Conservation (phyloP, 2,797 vertebrate genomes). For the Saxicola maurus region DNA sequence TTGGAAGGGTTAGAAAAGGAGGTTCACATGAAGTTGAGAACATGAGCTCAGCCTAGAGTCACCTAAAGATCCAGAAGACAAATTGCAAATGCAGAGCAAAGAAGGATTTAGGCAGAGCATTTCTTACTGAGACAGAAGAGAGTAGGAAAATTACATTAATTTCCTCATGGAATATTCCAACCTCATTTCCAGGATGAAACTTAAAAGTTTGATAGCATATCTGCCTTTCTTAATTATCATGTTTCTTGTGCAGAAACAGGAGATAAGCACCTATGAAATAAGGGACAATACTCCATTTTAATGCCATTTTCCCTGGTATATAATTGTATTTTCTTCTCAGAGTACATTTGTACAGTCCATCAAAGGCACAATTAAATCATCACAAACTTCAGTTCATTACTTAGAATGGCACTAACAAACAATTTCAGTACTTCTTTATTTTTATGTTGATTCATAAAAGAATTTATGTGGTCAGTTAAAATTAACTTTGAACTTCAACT, state of each 20-base stretch:
- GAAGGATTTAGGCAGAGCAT: not conserved
- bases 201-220: not conserved
- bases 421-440: not conserved
- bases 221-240: not conserved
- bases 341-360: not conserved
- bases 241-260: not conserved
- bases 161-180: constrained; percentile 8
- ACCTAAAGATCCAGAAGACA: constrained; percentile 4
- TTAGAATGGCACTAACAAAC: not conserved
- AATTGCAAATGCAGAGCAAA: not conserved
- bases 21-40: not conserved
- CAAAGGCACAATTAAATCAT: constrained; percentile 12
- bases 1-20: not conserved
- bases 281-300: not conserved
- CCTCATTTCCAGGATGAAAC: not conserved
- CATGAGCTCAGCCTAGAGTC: not conserved
- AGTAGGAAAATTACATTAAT: not conserved
- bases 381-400: constrained; percentile 14
- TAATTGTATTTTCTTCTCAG: constrained; percentile 11
- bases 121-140: not conserved
- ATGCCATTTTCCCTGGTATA: not conserved
- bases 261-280: constrained; percentile 32
- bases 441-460: constrained; percentile 13
- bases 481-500: not conserved
- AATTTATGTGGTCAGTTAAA: constrained; percentile 12